Base-by-base conservation (phyloP, 2,888 invertebrate species). In the Leucophora obtusa region DNA sequence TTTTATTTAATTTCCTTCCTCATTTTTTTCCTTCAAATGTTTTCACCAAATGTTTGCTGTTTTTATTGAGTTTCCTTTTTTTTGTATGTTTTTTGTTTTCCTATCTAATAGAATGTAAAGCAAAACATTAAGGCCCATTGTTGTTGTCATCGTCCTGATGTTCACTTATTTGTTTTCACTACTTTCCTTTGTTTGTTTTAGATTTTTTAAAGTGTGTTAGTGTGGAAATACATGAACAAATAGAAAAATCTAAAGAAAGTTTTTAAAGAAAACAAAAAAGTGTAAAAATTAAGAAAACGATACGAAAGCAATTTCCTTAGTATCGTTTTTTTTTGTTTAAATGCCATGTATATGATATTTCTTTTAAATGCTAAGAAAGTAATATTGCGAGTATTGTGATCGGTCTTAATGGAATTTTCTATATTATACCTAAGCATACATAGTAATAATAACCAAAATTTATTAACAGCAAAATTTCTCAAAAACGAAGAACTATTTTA, bases 1-100 rank as follows among this genome's bases (percentile, higher is more conserved):
- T 73, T 81, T 73, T 77, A 81, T 81, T 74, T 81, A 77, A 81
- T 81, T 81, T 81, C 81, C 81, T 73, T 81, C 70, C 70, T 73
- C 35, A 24, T n/a, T 14, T 54, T 69, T 68, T 60, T 72, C 35
- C 9, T 68, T 54, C 15, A 59, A 69, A 69, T 73, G 68, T 76
- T 76, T 72, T 76, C 53, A 43, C 65, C 73, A 77, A 77, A 81
- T 81, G 73, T 81, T 77, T 70, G 65, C 77, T 66, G 47, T 53
- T 80, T 72, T 77, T 73, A 70, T 81, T 69, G 66, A 70, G 70
- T 79, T 53, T 80, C 35, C 15, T 38, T 56, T 60, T 38, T 50
- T 73, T 68, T 75, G 65, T 59, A 18, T 68, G n/a, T 73, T 73
- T 70, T 73, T 70, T 73, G 69, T 60, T 69, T 63, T 76, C 33